These are phyloP conservation scores for Cataglyphis cursor DNA, from an alignment of 2,888 invertebrate genomes.

Conservation along the genomic window DNA sequence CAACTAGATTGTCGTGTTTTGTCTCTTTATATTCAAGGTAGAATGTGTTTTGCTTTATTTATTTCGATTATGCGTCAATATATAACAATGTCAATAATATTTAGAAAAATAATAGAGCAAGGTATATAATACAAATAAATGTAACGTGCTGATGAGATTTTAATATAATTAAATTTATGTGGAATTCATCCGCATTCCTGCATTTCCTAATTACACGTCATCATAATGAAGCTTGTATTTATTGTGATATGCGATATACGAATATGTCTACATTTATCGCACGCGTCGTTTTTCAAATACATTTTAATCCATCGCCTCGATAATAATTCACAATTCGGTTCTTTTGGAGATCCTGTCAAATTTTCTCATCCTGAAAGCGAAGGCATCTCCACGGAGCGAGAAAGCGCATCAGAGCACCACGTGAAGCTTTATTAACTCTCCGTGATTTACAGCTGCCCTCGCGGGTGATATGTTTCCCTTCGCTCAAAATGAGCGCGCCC, in stretches of 20 bases:
- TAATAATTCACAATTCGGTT: slow-evolving; percentile 43
- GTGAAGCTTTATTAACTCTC: slow-evolving; percentile 72
- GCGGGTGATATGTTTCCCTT: slow-evolving; percentile 72
- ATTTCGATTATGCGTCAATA: slow-evolving; percentile 17
- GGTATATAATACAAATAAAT: background rate
- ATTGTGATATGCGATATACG: background rate
- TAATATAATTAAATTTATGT: background rate
- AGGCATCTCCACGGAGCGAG: slow-evolving; percentile 28
- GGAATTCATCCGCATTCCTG: slow-evolving; percentile 18
- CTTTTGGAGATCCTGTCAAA: slow-evolving; percentile 38
- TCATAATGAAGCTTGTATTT: background rate
- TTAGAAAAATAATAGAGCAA: background rate
- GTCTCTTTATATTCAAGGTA: background rate
- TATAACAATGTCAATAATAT: background rate
- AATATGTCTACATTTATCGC: background rate
- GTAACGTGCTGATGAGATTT: background rate
- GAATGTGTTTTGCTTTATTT: background rate
- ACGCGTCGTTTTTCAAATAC: background rate
- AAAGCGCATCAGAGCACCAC: slow-evolving; percentile 42
- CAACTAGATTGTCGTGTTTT: background rate
- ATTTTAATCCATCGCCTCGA: background rate
- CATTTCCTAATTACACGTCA: slow-evolving; percentile 21
- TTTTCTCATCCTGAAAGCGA: slow-evolving; percentile 57
- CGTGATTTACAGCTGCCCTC: slow-evolving; percentile 72
- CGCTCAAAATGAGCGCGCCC: slow-evolving; percentile 67